These are phyloP conservation scores for Rhinogobius similis DNA, from an alignment of 2,113 vertebrate species.

Conservation along the genomic window DNA sequence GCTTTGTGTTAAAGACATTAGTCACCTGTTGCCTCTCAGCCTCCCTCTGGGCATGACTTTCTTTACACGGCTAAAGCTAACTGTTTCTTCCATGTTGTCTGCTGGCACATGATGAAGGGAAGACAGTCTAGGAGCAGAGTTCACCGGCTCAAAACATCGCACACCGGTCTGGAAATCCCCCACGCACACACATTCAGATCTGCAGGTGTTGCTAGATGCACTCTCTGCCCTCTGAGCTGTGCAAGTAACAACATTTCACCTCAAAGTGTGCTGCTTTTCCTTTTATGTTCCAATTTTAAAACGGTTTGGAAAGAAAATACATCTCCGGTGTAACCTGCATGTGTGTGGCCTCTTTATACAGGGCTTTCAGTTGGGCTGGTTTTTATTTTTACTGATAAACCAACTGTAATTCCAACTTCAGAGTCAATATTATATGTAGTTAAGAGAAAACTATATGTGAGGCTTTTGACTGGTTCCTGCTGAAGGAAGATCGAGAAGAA, in stretches of 20 bases:
- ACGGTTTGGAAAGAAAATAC: background rate
- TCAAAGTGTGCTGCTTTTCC: conserved; percentile 15
- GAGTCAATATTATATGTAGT: conserved; percentile 8
- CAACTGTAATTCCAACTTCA: background rate
- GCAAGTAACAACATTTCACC: conserved; percentile 22
- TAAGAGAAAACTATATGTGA: background rate
- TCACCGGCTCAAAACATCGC: conserved; percentile 27
- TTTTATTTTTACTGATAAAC: conserved; percentile 10
- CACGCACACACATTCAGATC: conserved; percentile 20
- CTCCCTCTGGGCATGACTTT: conserved; percentile 30
- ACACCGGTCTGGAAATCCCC: conserved; percentile 46
- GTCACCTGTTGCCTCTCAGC: conserved; percentile 42
- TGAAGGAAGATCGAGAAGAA: background rate
- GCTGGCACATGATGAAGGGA: conserved; percentile 29
- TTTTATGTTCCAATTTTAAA: conserved; percentile 4
- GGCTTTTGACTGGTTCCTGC: background rate
- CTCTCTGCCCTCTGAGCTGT: conserved; percentile 28
- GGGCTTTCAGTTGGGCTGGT: background rate
- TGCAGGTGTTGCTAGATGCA: conserved; percentile 39
- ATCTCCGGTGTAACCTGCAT: conserved; percentile 2
- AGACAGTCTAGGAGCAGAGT: conserved; percentile 17
- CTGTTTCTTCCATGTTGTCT: conserved; percentile 35
- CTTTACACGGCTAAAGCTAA: conserved; percentile 25
- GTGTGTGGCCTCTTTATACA: conserved; percentile 5
- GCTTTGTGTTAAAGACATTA: conserved; percentile 18